These are phyloP conservation scores for Arnoldichthys spilopterus DNA, from an alignment of 2,797 vertebrate genomes.

Conservation along the genomic window DNA sequence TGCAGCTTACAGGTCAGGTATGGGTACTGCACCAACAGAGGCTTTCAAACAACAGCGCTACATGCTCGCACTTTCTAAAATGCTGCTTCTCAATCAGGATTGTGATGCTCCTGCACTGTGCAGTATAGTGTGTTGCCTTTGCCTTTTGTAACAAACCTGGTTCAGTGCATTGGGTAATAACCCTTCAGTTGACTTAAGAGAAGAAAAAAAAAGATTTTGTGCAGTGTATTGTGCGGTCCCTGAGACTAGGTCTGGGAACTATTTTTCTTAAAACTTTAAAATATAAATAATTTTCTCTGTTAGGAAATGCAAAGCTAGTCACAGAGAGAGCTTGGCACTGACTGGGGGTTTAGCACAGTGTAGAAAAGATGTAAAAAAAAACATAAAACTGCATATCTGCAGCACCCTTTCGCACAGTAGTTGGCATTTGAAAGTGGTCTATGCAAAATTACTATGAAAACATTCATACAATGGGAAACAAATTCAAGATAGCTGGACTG, in stretches of 20 bases:
- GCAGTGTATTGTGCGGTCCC: neutral
- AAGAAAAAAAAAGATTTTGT: neutral
- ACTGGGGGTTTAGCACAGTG: neutral
- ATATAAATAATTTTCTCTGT: neutral
- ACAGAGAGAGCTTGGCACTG: slow-evolving; percentile 28
- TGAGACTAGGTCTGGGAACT: neutral
- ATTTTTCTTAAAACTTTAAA: slow-evolving; percentile 1
- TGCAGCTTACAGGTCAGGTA: neutral
- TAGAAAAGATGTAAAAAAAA: neutral
- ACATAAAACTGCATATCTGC: slow-evolving; percentile 24
- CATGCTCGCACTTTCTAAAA: neutral
- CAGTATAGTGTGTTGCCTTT: neutral
- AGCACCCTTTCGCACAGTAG: neutral
- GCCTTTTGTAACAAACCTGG: neutral
- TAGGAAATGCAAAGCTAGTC: slow-evolving; percentile 5
- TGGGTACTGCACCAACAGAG: neutral
- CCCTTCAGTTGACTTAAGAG: neutral
- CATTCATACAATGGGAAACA: slow-evolving; percentile 50
- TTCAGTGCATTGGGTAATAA: neutral
- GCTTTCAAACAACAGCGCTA: slow-evolving; percentile 2
- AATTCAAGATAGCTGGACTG: slow-evolving; percentile 82
- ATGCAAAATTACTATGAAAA: slow-evolving; percentile 44
- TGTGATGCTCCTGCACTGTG: neutral
- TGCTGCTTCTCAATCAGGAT: neutral
- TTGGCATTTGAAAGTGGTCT: slow-evolving; percentile 56